Evolutionary conservation across 2,797 vertebrate genomes (phyloP).

Genomic region (Harpia harpyja): DNA sequence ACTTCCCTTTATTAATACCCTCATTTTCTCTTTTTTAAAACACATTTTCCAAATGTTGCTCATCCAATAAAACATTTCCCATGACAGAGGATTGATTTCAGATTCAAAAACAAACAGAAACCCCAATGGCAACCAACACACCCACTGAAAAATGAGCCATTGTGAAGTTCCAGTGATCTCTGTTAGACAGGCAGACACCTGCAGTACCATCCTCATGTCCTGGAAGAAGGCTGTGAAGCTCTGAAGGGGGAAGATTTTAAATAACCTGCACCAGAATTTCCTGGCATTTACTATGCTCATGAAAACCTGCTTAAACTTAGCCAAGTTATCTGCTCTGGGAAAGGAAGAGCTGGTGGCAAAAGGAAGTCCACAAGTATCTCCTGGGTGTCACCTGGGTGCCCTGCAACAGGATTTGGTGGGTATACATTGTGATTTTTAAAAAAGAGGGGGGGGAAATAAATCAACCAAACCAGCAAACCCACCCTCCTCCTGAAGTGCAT

Average conservation of each 20-base stretch:
- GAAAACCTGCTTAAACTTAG: not conserved
- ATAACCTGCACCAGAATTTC: not conserved
- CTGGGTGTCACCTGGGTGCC: not conserved
- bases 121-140: not conserved
- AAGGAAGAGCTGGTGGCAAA: not conserved
- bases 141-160: not conserved
- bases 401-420: not conserved
- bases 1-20: not conserved
- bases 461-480: not conserved
- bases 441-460: rapidly evolving
- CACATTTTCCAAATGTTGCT: not conserved
- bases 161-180: not conserved
- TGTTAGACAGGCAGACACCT: not conserved
- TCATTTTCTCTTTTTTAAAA: not conserved
- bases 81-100: constrained; percentile 23
- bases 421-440: not conserved
- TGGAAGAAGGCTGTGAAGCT: not conserved
- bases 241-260: not conserved
- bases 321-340: not conserved
- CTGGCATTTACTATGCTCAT: not conserved
- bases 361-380: not conserved
- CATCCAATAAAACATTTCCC: not conserved
- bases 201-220: not conserved
- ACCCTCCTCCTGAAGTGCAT: not conserved
- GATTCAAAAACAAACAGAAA: constrained; percentile 22